phyloP scores from a whole-genome alignment of 2,888 invertebrate species.

The Amiota mariae region DNA sequence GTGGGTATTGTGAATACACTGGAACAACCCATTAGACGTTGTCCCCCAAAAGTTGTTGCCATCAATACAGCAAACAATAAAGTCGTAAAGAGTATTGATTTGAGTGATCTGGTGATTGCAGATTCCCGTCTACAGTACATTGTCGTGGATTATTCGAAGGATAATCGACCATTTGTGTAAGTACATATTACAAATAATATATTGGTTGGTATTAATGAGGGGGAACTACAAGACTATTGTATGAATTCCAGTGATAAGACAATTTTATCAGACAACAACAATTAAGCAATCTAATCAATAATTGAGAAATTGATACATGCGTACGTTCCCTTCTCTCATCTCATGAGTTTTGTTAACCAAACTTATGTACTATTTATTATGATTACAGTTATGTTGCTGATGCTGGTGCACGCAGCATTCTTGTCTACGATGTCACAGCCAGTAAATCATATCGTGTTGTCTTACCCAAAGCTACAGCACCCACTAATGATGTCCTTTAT shows the following conservation, averaged over 20 bases:
- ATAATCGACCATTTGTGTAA: slow-evolving; percentile 74
- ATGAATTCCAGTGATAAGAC: no score
- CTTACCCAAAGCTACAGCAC: slow-evolving; percentile 75
- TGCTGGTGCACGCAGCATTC: slow-evolving; percentile 72
- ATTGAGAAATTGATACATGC: no score
- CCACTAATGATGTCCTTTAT: slow-evolving; percentile 77
- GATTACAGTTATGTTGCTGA: slow-evolving; percentile 68
- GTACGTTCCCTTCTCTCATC: no score
- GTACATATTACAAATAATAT: slow-evolving; percentile 48
- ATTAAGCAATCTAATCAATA: no score
- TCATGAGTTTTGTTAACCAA: no score
- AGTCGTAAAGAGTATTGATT: slow-evolving; percentile 77
- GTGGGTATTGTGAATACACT: slow-evolving; percentile 77
- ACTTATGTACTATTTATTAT: no score
- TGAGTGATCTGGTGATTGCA: slow-evolving; percentile 75
- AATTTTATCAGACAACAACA: no score
- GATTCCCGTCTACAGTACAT: slow-evolving; percentile 77
- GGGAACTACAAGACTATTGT: no score
- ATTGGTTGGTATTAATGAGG: no score
- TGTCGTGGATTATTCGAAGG: slow-evolving; percentile 76
- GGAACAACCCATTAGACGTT: slow-evolving; percentile 76
- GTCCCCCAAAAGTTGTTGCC: slow-evolving; percentile 78
- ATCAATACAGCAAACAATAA: slow-evolving; percentile 76
- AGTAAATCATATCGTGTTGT: slow-evolving; percentile 76
- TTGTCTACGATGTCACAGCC: slow-evolving; percentile 75